Conservation (phyloP, 2,113 vertebrate genomes). For the Peromyscus leucopus region DNA sequence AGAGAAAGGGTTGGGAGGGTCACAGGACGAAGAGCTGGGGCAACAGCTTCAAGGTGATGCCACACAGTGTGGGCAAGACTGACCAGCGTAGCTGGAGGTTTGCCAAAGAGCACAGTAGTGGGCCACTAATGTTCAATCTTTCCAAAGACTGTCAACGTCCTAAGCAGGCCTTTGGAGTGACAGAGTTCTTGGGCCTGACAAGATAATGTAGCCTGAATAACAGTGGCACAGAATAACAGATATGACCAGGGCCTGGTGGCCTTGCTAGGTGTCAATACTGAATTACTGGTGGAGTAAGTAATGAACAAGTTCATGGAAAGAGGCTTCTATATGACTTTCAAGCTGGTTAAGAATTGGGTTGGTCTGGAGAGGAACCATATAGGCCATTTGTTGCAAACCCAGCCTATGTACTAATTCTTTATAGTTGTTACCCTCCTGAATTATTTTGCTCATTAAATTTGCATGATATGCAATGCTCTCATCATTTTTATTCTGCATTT, state of each 20-base stretch:
- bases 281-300: neutral
- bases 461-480: neutral
- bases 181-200: neutral
- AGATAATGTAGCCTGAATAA: neutral
- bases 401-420: neutral
- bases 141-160: neutral
- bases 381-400: neutral
- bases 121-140: neutral
- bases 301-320: neutral
- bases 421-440: neutral
- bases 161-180: neutral
- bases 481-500: neutral
- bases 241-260: neutral
- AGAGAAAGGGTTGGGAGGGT: neutral
- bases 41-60: neutral
- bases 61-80: neutral
- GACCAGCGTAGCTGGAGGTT: no score
- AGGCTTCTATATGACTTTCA: neutral
- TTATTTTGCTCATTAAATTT: conserved; percentile 13
- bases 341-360: neutral
- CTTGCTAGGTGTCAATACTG: neutral
- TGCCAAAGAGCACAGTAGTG: neutral
- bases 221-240: neutral
- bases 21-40: neutral
- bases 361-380: neutral